Evolutionary conservation across 1,140 invertebrate species (phyloP).

Genomic region (Drosophila azteca): DNA sequence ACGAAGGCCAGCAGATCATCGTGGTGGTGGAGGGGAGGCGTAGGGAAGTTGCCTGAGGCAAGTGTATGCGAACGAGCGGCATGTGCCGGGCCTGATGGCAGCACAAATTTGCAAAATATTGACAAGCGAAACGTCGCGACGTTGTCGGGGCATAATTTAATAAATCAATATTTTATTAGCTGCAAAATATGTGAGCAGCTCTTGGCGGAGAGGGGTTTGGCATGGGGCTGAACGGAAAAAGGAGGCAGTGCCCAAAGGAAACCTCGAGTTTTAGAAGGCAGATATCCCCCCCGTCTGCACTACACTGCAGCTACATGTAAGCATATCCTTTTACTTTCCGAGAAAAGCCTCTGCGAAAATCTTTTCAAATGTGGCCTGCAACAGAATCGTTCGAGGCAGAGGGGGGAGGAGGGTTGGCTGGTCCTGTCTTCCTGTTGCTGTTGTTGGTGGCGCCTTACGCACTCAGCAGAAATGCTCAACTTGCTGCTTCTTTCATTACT

Average conservation of each 20-base stretch:
- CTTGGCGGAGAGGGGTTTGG: conserved; percentile 15
- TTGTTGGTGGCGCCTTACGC: conserved; percentile 56
- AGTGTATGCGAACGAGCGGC: too few relatives aligned
- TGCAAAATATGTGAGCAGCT: conserved; percentile 43
- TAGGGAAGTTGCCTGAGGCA: conserved; percentile 9
- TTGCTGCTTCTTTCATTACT: conserved; percentile 75
- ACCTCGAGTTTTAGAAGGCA: neutral
- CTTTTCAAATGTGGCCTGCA: conserved; percentile 2
- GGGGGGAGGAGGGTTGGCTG: conserved; percentile 19
- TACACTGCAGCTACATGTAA: too few relatives aligned
- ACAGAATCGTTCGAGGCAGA: conserved; percentile 3
- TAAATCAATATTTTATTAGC: conserved; percentile 80
- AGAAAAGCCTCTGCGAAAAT: conserved; percentile 14
- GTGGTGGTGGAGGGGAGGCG: conserved; percentile 3
- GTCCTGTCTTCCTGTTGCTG: conserved; percentile 26
- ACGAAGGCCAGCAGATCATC: conserved; percentile 59
- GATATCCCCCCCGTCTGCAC: too few relatives aligned
- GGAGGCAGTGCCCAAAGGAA: neutral
- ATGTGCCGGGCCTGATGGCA: conserved; percentile 41
- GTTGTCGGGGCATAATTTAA: conserved; percentile 65
- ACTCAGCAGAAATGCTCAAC: conserved; percentile 68
- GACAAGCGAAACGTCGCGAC: conserved; percentile 47
- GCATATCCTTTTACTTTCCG: too few relatives aligned
- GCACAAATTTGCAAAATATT: conserved; percentile 75
- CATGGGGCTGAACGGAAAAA: neutral